Base-by-base conservation (phyloP, 1,140 invertebrate species). In the Cylas formicarius region DNA sequence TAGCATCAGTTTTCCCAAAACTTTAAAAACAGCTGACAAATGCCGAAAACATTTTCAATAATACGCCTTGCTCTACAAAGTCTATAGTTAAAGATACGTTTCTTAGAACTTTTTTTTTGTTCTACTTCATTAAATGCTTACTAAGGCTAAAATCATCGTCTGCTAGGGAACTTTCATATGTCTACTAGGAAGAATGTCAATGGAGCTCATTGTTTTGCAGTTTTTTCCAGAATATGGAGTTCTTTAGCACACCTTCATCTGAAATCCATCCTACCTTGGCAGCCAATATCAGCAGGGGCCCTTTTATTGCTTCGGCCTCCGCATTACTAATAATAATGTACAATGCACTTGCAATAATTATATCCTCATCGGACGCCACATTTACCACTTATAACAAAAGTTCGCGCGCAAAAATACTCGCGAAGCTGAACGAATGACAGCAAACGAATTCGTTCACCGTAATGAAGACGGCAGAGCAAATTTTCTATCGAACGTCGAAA, bases 41-140 rank as follows among this genome's bases (percentile, higher is more conserved):
- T 40, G n/a, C 38, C 38, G 24, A 51, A 52, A 9, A 31, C 39
- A 60, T 71, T 70, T 57, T 73, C 67, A 14, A 70, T 53, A 11
- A 63, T 57, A 35, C 58, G 51, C 14, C 57, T 26, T 18, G 58
- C 61, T 48, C 60, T 36, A 16, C 55, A 65, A 9, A 64, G 26
- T 6, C 58, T 19, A 33, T 66, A 66, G 29, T 66, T 67, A 29
- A 50, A 67, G 17, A 64, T 44, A 48, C 43, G 29, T 58, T 63
- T 33, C 8, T 66, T 65, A 52, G 67, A 58, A 9, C 68, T 29
- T 26, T 64, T 24, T 20, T 21, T 35, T 42, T 44, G 50, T 34
- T 29, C 27, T 13, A 8, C n/a, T 26, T 26, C n/a, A 7, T 26
- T 26, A 8, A 8, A 7, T n/a, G 7, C 24, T 26, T 7, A 26